Conservation (phyloP, 1,140 invertebrate genomes). For the Callitettix versicolor region DNA sequence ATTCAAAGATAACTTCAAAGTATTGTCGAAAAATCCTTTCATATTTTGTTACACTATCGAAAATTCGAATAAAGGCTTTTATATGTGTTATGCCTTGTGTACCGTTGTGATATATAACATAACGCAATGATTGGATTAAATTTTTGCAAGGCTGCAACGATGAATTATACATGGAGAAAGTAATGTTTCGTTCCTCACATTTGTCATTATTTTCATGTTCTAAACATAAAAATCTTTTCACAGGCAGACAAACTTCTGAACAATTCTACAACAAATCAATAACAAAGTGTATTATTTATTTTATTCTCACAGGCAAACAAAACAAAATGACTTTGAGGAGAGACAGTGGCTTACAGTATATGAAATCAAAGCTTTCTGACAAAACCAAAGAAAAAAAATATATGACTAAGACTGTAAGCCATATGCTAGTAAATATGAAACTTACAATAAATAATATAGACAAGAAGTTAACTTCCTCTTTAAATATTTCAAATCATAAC, state of each 20-base stretch:
- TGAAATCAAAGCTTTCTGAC: no score
- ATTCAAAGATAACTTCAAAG: slow-evolving; percentile 39
- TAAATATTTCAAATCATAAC: no score
- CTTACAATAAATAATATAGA: no score
- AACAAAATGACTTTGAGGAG: no score
- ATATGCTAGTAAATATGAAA: no score
- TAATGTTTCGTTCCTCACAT: slow-evolving; percentile 12
- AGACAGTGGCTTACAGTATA: no score
- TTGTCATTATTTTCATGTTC: not conserved
- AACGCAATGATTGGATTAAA: slow-evolving; percentile 39
- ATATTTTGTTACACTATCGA: slow-evolving; percentile 30
- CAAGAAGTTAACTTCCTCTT: no score
- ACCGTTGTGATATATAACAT: slow-evolving; percentile 44
- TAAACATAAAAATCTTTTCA: slow-evolving; percentile 34
- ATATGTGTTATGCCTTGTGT: slow-evolving; percentile 39
- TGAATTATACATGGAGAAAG: slow-evolving; percentile 4
- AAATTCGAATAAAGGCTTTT: slow-evolving; percentile 34
- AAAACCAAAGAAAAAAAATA: no score
- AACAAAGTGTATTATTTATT: no score
- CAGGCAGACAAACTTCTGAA: slow-evolving; percentile 36
- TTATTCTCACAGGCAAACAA: no score
- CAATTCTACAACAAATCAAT: slow-evolving; percentile 34
- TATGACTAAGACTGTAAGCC: no score
- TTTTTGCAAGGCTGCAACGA: slow-evolving; percentile 26
- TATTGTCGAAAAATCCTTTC: slow-evolving; percentile 35